These are phyloP conservation scores for Vicugna pacos DNA, from an alignment of 2,113 vertebrate species.

Conservation along the genomic window DNA sequence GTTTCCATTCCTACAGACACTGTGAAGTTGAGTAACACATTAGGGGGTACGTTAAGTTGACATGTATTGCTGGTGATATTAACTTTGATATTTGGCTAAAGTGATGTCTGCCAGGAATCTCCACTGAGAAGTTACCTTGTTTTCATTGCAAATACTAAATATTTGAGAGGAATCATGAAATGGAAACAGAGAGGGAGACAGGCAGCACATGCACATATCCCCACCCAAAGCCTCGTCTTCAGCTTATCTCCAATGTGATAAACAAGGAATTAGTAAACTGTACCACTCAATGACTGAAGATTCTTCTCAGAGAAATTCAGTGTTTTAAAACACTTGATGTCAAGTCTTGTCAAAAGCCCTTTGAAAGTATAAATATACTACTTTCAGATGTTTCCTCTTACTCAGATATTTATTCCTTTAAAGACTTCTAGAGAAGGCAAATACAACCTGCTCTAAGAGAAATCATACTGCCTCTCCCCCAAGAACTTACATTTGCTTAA, in stretches of 20 bases:
- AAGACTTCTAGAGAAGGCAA: slow-evolving; percentile 55
- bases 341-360: slow-evolving; percentile 28
- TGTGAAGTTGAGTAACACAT: not conserved
- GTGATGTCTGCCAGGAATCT: not conserved
- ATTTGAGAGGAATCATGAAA: slow-evolving; percentile 56
- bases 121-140: not conserved
- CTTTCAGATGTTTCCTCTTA: not conserved
- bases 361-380: slow-evolving; percentile 9
- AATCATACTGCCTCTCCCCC: not conserved
- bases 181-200: not conserved
- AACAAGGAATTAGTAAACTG: not conserved
- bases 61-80: not conserved
- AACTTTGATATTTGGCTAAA: not conserved
- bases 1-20: not conserved
- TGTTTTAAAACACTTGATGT: slow-evolving; percentile 29
- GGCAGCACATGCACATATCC: not conserved
- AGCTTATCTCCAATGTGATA: slow-evolving; percentile 31
- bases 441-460: slow-evolving; percentile 45
- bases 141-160: slow-evolving; percentile 40
- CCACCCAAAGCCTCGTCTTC: slow-evolving; percentile 5
- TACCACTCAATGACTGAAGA: not conserved
- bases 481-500: slow-evolving; percentile 45
- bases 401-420: slow-evolving; percentile 34
- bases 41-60: not conserved
- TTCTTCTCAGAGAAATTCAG: slow-evolving; percentile 44